phyloP scores from a whole-genome alignment of 2,888 invertebrate genomes.

The Spodoptera littoralis region DNA sequence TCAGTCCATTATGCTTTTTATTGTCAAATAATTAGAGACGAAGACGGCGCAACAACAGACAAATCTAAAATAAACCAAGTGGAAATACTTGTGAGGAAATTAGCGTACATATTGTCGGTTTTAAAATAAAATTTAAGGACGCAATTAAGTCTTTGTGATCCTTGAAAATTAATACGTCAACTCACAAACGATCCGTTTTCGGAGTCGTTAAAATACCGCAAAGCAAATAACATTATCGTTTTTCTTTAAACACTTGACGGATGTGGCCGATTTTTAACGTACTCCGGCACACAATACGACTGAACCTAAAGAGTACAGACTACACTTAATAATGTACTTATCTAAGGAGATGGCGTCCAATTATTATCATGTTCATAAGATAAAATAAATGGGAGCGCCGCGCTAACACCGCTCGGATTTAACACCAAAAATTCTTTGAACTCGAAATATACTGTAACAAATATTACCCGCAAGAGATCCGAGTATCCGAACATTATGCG shows the following conservation, averaged over 20 bases:
- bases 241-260: constrained; percentile 63
- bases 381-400: constrained; percentile 62
- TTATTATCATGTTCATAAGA: constrained; percentile 65
- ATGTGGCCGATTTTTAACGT: constrained; percentile 61
- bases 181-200: constrained; percentile 70
- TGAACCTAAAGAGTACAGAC: constrained; percentile 42
- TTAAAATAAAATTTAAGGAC: constrained; percentile 84
- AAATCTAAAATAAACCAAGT: constrained; percentile 72
- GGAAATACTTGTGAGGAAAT: constrained; percentile 58
- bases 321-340: constrained; percentile 36
- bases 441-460: constrained; percentile 66
- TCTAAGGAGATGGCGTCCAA: constrained; percentile 54
- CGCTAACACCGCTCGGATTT: constrained; percentile 58
- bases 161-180: constrained; percentile 81
- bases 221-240: constrained; percentile 71
- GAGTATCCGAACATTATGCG: constrained; percentile 65
- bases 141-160: constrained; percentile 82
- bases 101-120: constrained; percentile 79
- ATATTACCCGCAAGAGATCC: constrained; percentile 66
- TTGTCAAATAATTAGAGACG: constrained; percentile 75
- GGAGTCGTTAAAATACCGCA: constrained; percentile 80
- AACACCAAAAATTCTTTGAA: constrained; percentile 72
- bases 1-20: constrained; percentile 77
- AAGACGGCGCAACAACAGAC: constrained; percentile 66
- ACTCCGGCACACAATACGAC: constrained; percentile 60